phyloP scores from a whole-genome alignment of 53 echinoderm and acorn worm genomes.

The Patiria pectinifera region DNA sequence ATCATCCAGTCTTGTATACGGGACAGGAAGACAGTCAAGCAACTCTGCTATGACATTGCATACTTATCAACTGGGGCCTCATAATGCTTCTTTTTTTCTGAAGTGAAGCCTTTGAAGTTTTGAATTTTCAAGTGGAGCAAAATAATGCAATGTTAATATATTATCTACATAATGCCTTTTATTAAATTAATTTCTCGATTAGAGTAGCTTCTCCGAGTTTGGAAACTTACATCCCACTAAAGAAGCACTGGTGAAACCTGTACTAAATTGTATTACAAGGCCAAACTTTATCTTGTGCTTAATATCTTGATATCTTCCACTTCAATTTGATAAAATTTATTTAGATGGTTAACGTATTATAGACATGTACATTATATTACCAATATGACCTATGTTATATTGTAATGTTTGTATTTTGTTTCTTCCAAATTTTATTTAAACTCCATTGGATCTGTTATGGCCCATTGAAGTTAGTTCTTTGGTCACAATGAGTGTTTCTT shows the following conservation, averaged over 20 bases:
- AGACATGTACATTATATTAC: slow-evolving; percentile 3
- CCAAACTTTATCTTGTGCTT: neutral
- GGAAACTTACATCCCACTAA: neutral
- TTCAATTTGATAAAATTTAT: slow-evolving; percentile 17
- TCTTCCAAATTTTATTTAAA: neutral
- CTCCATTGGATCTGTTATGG: neutral
- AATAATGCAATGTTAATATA: too few relatives aligned
- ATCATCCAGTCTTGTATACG: too few relatives aligned
- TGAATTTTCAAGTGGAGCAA: too few relatives aligned
- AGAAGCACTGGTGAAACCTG: neutral
- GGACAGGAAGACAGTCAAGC: too few relatives aligned
- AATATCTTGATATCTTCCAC: neutral
- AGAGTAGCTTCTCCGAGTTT: neutral
- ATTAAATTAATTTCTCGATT: neutral
- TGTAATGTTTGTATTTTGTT: neutral
- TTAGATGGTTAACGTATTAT: neutral
- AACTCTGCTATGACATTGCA: too few relatives aligned
- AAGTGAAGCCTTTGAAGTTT: too few relatives aligned
- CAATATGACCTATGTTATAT: neutral
- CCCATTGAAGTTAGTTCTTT: neutral
- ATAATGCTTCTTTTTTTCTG: too few relatives aligned
- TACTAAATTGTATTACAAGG: neutral
- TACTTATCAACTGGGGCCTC: too few relatives aligned
- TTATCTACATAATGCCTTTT: too few relatives aligned
- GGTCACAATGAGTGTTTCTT: neutral